phyloP scores from a whole-genome alignment of 1,140 invertebrate genomes.

The Charaxes varanes region DNA sequence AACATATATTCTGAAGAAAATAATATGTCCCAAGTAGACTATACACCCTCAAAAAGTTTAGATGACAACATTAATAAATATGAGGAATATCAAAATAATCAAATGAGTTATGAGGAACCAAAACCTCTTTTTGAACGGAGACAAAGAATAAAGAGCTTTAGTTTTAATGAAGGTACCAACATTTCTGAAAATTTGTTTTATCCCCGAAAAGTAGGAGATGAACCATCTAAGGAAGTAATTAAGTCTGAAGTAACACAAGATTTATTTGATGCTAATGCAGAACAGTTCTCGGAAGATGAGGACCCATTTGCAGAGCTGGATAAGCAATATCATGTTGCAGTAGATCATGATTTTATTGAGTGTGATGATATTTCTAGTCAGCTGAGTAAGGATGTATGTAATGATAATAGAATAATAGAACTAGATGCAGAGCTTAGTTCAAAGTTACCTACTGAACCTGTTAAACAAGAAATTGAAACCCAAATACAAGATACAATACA shows the following conservation, averaged over 20 bases:
- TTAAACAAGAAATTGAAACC: slow-evolving; percentile 33
- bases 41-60: slow-evolving; percentile 11
- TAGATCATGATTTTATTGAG: slow-evolving; percentile 60
- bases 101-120: slow-evolving; percentile 11
- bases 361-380: slow-evolving; percentile 34
- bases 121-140: slow-evolving; percentile 38
- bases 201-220: not conserved
- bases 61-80: slow-evolving; percentile 6
- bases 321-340: slow-evolving; percentile 64
- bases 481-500: slow-evolving; percentile 29
- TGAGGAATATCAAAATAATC: slow-evolving; percentile 8
- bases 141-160: slow-evolving; percentile 28
- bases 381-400: slow-evolving; percentile 9
- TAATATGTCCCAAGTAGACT: slow-evolving; percentile 12
- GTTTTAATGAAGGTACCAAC: slow-evolving; percentile 17
- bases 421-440: slow-evolving; percentile 12
- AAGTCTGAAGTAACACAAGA: slow-evolving; percentile 19
- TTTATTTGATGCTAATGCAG: slow-evolving; percentile 38
- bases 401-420: slow-evolving; percentile 10
- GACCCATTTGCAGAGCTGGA: slow-evolving; percentile 64
- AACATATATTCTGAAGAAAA: slow-evolving; percentile 18
- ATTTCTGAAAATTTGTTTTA: slow-evolving; percentile 24
- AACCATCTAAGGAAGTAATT: slow-evolving; percentile 3
- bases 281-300: slow-evolving; percentile 50
- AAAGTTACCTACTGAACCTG: slow-evolving; percentile 15